Conservation (phyloP, 2,797 vertebrate species). For the Poeciliopsis gracilis region DNA sequence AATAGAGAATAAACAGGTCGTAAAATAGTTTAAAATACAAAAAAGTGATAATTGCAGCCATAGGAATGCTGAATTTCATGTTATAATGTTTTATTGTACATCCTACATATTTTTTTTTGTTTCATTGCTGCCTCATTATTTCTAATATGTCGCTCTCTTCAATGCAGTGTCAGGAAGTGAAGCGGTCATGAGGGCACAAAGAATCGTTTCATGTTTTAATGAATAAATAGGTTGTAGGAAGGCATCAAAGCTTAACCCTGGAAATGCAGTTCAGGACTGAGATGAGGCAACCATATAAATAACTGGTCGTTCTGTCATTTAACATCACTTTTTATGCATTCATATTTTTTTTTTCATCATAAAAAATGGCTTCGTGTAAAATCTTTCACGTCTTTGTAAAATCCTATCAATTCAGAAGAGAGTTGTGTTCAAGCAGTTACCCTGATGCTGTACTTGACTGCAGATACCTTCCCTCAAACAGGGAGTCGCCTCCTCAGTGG, state of each 20-base stretch:
- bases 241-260: slow-evolving; percentile 64
- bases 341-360: not conserved
- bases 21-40: too few relatives aligned
- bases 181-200: slow-evolving; percentile 40
- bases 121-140: slow-evolving; percentile 62
- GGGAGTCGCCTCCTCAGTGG: slow-evolving; percentile 20
- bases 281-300: slow-evolving; percentile 62
- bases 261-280: slow-evolving; percentile 57
- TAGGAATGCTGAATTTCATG: too few relatives aligned
- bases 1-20: too few relatives aligned
- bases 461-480: slow-evolving; percentile 13
- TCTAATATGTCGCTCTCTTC: slow-evolving; percentile 57
- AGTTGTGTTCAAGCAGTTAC: not conserved
- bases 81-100: too few relatives aligned
- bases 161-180: slow-evolving; percentile 58
- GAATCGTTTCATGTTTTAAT: slow-evolving; percentile 78
- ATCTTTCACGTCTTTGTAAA: not conserved
- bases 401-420: not conserved
- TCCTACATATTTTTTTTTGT: too few relatives aligned
- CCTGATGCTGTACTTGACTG: not conserved
- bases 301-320: slow-evolving; percentile 38
- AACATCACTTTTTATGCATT: slow-evolving; percentile 26
- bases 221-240: slow-evolving; percentile 73
- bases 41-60: too few relatives aligned
- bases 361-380: not conserved